These are phyloP conservation scores for Campoletis sonorensis DNA, from an alignment of 1,140 invertebrate species.

Conservation along the genomic window DNA sequence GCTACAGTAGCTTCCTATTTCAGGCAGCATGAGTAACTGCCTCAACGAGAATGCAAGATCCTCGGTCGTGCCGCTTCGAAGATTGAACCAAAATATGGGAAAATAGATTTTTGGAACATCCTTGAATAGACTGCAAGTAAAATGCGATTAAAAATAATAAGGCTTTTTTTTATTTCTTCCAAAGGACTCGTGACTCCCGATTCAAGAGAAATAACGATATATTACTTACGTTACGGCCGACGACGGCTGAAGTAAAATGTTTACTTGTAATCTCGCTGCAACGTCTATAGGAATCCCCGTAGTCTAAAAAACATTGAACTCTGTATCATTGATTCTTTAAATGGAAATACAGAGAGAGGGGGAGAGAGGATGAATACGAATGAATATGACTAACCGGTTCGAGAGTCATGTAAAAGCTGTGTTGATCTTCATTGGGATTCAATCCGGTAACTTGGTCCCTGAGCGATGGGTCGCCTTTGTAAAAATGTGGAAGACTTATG, in stretches of 20 bases:
- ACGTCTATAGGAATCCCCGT: conserved; percentile 86
- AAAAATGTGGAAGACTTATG: conserved; percentile 85
- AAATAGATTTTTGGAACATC: conserved; percentile 83
- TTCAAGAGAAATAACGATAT: too few relatives aligned
- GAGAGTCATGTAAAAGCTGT: conserved; percentile 79
- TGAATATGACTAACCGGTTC: conserved; percentile 79
- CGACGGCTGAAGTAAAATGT: conserved; percentile 83
- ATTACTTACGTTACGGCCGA: conserved; percentile 81
- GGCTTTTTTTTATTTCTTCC: too few relatives aligned
- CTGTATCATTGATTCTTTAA: too few relatives aligned
- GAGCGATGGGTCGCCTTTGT: conserved; percentile 79
- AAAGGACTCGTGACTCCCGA: too few relatives aligned
- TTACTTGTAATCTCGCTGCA: conserved; percentile 85
- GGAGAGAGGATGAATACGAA: too few relatives aligned
- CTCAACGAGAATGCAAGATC: conserved; percentile 72
- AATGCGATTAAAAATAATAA: conserved; percentile 18
- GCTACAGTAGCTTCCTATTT: conserved; percentile 61
- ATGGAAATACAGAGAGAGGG: too few relatives aligned
- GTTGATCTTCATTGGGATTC: conserved; percentile 77
- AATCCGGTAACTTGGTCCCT: conserved; percentile 78
- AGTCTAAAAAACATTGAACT: conserved; percentile 74
- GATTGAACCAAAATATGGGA: conserved; percentile 87
- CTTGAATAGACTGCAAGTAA: conserved; percentile 78
- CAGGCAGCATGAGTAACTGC: conserved; percentile 65
- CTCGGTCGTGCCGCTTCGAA: conserved; percentile 80